Evolutionary conservation across 2,797 vertebrate genomes (phyloP).

Genomic region (Enteromius trimaculatus): DNA sequence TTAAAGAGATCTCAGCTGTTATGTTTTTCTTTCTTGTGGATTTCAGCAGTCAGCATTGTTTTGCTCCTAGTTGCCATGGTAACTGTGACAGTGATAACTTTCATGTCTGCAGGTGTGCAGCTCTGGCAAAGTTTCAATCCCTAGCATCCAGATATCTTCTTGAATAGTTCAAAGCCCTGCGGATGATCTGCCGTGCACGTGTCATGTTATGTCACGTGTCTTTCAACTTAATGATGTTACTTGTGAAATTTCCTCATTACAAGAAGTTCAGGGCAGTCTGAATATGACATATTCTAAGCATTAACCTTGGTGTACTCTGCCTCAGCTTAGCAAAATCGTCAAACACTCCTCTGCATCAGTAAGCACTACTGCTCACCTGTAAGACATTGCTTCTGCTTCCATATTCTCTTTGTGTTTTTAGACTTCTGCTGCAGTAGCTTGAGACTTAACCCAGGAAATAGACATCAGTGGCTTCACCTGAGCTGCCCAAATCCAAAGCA

Average conservation of each 20-base stretch:
- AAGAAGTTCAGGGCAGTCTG: background rate
- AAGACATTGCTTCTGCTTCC: constrained; percentile 13
- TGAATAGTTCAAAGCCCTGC: background rate
- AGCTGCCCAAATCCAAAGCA: background rate
- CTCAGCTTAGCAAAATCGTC: background rate
- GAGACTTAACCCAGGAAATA: constrained; percentile 9
- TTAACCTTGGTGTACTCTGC: background rate
- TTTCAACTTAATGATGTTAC: background rate
- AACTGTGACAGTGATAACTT: background rate
- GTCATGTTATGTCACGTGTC: background rate
- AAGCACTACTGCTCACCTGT: background rate
- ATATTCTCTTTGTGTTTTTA: constrained; percentile 32
- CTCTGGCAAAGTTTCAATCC: background rate
- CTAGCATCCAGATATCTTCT: background rate
- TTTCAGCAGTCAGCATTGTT: background rate
- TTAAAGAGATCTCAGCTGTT: background rate
- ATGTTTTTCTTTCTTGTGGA: background rate
- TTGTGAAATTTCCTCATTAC: background rate
- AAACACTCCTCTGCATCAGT: constrained; percentile 19
- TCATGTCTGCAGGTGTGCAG: constrained; percentile 1
- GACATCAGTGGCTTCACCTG: constrained; percentile 5
- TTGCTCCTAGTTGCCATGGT: background rate
- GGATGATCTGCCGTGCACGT: background rate
- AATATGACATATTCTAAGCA: background rate
- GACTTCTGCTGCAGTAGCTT: background rate